Conservation (phyloP, 2,797 vertebrate species). For the Rhynchotus rufescens region DNA sequence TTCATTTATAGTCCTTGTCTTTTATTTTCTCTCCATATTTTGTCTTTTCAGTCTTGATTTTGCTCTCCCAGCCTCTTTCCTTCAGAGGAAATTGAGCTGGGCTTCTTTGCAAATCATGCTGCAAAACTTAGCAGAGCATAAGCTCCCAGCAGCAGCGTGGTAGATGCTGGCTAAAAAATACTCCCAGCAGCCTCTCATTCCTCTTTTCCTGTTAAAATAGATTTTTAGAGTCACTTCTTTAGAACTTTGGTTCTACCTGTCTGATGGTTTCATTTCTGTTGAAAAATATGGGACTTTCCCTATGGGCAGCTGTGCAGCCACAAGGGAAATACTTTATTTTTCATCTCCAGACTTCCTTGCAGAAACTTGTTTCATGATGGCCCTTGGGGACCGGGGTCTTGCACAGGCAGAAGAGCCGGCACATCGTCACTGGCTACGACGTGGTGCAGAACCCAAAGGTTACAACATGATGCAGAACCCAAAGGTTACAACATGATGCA, state of each 20-base stretch:
- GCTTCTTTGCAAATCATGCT: background rate
- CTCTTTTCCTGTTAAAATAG: background rate
- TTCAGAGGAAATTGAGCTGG: background rate
- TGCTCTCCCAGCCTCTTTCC: background rate
- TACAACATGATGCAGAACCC: too few species aligned
- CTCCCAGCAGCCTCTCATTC: background rate
- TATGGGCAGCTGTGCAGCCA: background rate
- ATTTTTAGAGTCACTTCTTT: background rate
- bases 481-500: too few species aligned
- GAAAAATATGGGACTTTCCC: background rate
- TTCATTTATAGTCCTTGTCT: constrained; percentile 19
- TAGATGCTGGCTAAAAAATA: background rate
- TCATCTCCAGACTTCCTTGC: constrained; percentile 19
- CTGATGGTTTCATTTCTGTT: background rate
- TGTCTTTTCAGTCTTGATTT: background rate
- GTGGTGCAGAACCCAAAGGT: too few species aligned
- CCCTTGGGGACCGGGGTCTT: background rate
- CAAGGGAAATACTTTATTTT: constrained; percentile 27
- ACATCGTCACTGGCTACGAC: background rate
- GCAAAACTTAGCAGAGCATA: background rate
- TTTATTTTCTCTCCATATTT: constrained; percentile 27
- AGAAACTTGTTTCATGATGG: background rate
- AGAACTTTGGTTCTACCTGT: background rate
- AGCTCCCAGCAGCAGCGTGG: background rate
- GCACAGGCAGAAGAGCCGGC: background rate